Conservation (phyloP, 2,113 vertebrate genomes). For the Podilymbus podiceps region DNA sequence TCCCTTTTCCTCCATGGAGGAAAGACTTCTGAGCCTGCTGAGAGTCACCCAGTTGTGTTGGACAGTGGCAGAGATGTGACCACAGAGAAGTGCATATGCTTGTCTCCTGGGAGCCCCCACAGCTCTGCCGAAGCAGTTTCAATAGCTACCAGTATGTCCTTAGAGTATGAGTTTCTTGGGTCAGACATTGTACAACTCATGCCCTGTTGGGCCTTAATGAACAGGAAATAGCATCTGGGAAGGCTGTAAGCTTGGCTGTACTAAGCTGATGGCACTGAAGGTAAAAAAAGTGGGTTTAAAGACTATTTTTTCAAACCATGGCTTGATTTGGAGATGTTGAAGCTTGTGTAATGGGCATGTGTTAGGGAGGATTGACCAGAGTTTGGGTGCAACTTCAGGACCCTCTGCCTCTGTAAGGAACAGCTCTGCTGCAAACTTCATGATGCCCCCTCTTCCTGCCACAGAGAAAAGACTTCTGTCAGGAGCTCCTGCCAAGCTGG, state of each 20-base stretch:
- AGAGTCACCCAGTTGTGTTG: neutral
- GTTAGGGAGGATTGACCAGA: neutral
- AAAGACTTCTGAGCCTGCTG: neutral
- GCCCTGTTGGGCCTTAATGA: neutral
- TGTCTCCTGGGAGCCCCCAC: neutral
- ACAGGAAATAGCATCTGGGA: neutral
- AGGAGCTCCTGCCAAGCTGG: neutral
- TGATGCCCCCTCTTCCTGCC: neutral
- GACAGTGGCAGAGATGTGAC: neutral
- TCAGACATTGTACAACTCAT: neutral
- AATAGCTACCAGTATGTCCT: neutral
- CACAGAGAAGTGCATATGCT: neutral
- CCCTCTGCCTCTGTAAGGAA: neutral
- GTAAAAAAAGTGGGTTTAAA: neutral
- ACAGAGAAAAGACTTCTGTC: neutral
- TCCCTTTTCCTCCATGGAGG: neutral
- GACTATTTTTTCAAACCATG: neutral
- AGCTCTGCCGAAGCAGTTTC: neutral
- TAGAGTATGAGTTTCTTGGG: neutral
- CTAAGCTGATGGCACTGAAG: neutral
- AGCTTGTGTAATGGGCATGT: neutral
- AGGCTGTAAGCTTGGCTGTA: neutral
- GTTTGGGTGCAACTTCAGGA: neutral
- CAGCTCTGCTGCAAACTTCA: neutral
- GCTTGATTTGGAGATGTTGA: neutral